Conservation (phyloP, 1,140 invertebrate genomes). For the Reticulitermes speratus region DNA sequence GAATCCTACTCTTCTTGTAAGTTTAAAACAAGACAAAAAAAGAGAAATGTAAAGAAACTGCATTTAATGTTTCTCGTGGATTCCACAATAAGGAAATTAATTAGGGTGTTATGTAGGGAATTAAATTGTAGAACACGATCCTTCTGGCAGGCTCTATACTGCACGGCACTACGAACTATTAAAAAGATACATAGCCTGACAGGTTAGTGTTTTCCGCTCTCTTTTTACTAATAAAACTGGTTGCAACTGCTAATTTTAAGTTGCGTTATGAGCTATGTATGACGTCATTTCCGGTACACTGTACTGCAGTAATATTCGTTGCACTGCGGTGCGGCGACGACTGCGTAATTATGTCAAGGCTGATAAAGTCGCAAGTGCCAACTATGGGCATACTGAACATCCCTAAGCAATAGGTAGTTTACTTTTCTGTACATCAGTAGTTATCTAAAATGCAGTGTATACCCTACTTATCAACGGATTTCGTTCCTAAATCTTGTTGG, state of each 20-base stretch:
- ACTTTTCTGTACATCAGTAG: no score
- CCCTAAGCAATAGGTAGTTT: no score
- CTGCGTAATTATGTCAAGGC: background rate
- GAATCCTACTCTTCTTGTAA: background rate
- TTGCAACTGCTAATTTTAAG: constrained; percentile 3
- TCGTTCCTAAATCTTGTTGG: no score
- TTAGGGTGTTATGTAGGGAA: constrained; percentile 9
- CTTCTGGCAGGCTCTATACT: background rate
- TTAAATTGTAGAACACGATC: background rate
- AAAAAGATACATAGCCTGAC: constrained; percentile 1
- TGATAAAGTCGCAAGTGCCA: no score
- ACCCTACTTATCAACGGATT: no score
- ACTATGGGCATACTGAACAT: no score
- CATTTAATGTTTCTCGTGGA: background rate
- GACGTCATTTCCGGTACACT: background rate
- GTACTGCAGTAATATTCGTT: background rate
- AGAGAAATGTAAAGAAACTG: background rate
- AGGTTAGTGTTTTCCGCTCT: background rate
- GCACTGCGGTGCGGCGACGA: background rate
- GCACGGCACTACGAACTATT: background rate
- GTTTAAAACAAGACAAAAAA: constrained; percentile 1
- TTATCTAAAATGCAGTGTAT: no score
- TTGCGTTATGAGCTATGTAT: background rate
- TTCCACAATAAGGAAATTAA: constrained; percentile 11
- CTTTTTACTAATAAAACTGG: background rate